These are phyloP conservation scores for Macrobrachium rosenbergii DNA, from an alignment of 1,140 invertebrate species.

Conservation along the genomic window DNA sequence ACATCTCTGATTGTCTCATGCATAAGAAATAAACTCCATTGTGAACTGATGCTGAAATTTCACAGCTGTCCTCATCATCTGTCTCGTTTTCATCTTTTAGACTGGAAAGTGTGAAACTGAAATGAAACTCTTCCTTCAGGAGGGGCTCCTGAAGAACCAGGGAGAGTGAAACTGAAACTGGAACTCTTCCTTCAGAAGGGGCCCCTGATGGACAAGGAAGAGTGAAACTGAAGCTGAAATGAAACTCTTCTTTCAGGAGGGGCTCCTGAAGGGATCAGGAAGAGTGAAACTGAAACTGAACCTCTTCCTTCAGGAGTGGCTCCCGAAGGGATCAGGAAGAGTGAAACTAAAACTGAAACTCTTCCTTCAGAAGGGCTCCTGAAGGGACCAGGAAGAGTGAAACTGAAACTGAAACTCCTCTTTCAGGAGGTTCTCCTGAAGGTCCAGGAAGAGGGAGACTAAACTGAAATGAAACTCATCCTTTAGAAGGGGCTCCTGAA, in stretches of 20 bases:
- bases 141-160: conserved; percentile 94
- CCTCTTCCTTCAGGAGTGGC: conserved; percentile 76
- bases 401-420: neutral
- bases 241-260: conserved; percentile 72
- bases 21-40: too few species aligned
- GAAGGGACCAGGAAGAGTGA: conserved; percentile 93
- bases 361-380: conserved; percentile 79
- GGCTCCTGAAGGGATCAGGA: conserved; percentile 94
- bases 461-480: neutral
- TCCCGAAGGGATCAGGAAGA: conserved; percentile 94
- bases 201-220: conserved; percentile 95
- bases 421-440: conserved; percentile 84
- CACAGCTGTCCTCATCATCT: neutral
- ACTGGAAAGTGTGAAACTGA: neutral
- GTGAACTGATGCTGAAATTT: neutral
- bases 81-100: neutral
- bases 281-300: too few species aligned
- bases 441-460: too few species aligned
- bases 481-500: conserved; percentile 84
- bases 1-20: too few species aligned
- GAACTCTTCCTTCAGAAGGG: conserved; percentile 72
- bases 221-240: too few species aligned
- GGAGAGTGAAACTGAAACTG: too few species aligned
- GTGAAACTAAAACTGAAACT: neutral
- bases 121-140: conserved; percentile 54